Evolutionary conservation across 2,888 invertebrate genomes (phyloP).

Genomic region (Ichneumoninae sp.): DNA sequence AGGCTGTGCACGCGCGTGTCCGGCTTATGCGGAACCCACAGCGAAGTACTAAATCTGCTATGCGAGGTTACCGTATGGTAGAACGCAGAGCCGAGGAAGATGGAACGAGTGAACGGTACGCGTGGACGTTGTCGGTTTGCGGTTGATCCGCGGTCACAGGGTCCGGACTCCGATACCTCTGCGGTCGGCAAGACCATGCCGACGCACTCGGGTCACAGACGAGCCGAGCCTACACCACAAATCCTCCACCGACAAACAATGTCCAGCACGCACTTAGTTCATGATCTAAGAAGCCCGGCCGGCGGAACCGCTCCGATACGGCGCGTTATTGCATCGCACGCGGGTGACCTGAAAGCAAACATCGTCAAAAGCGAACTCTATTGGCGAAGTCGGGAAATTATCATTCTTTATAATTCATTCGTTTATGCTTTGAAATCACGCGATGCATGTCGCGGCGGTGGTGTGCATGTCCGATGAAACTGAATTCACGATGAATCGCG

Average conservation of each 20-base stretch:
- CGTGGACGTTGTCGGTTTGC: constrained; percentile 82
- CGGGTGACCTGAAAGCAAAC: constrained; percentile 4
- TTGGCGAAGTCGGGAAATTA: background rate
- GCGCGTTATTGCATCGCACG: constrained; percentile 6
- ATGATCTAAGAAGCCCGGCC: constrained; percentile 32
- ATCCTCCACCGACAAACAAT: constrained; percentile 66
- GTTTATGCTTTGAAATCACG: constrained; percentile 6
- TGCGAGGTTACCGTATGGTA: constrained; percentile 45
- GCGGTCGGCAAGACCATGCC: constrained; percentile 78
- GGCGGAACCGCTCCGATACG: background rate
- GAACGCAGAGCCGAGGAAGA: constrained; percentile 50
- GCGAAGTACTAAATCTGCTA: constrained; percentile 30
- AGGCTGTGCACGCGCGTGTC: constrained; percentile 60
- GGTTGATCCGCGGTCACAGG: constrained; percentile 81
- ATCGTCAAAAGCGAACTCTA: background rate
- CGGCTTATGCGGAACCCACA: constrained; percentile 60
- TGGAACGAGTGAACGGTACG: constrained; percentile 72
- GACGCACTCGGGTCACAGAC: constrained; percentile 64
- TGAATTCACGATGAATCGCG: background rate
- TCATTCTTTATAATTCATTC: constrained; percentile 19
- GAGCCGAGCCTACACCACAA: constrained; percentile 70
- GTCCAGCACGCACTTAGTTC: constrained; percentile 37
- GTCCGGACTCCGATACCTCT: constrained; percentile 81
- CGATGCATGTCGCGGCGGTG: constrained; percentile 1
- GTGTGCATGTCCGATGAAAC: constrained; percentile 8